Evolutionary conservation across 2,797 vertebrate species (phyloP).

Genomic region (Propithecus deckenii): DNA sequence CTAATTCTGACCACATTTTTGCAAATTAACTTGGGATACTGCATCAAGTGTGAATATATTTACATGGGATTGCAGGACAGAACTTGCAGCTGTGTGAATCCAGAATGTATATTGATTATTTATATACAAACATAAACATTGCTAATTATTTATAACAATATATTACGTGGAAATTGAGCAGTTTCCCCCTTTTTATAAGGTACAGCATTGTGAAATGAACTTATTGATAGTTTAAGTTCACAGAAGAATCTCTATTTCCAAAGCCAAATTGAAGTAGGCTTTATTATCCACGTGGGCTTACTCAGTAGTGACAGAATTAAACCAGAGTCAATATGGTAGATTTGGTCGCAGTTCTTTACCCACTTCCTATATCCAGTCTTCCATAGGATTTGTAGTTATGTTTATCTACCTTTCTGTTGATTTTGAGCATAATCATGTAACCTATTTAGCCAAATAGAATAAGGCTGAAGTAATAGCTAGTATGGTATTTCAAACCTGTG

Average conservation of each 20-base stretch:
- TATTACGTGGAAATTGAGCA: slow-evolving; percentile 1
- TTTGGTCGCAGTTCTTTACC: neutral
- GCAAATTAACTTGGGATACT: neutral
- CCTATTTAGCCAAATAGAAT: neutral
- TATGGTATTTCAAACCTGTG: neutral
- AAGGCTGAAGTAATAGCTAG: neutral
- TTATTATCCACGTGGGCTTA: neutral
- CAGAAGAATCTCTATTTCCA: neutral
- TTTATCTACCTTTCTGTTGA: neutral
- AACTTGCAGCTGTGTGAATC: slow-evolving; percentile 30
- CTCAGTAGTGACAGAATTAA: neutral
- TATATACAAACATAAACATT: neutral
- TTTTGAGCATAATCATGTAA: neutral
- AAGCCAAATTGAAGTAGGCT: neutral
- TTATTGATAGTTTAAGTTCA: neutral
- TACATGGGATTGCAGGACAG: neutral
- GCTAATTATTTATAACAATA: neutral
- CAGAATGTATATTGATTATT: neutral
- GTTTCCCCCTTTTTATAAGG: neutral
- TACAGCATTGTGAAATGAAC: neutral
- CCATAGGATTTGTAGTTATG: neutral
- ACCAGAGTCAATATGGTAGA: neutral
- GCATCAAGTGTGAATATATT: slow-evolving; percentile 21
- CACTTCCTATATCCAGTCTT: neutral
- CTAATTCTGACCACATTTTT: neutral